phyloP scores from a whole-genome alignment of 2,797 vertebrate species.

The Spinus pinus region DNA sequence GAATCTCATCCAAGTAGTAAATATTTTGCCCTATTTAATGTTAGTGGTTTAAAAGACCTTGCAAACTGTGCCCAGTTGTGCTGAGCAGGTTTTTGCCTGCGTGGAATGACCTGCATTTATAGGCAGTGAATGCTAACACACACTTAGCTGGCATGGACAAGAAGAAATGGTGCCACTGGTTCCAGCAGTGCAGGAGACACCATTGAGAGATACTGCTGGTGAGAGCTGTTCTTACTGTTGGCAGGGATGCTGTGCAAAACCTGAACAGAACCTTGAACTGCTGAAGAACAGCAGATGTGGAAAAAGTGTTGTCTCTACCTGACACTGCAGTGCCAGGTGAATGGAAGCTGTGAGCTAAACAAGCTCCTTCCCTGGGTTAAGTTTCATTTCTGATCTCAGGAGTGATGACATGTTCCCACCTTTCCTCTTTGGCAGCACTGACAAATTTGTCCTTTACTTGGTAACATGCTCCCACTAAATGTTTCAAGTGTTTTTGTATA shows the following conservation, averaged over 20 bases:
- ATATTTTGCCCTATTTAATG: not conserved
- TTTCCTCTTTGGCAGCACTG: not conserved
- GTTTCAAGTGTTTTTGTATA: not conserved
- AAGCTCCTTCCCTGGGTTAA: not conserved
- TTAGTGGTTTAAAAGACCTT: not conserved
- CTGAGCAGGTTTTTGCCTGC: not conserved
- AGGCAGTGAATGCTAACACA: not conserved
- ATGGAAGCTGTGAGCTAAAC: not conserved
- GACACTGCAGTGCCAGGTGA: not conserved
- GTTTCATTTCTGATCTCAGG: not conserved
- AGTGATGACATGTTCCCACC: not conserved
- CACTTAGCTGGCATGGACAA: not conserved
- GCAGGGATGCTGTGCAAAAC: not conserved
- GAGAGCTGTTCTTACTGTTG: not conserved
- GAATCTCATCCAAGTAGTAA: not conserved
- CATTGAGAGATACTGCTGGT: accelerated
- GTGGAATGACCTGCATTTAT: not conserved
- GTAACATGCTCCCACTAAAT: not conserved
- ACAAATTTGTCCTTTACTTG: not conserved
- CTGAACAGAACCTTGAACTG: not conserved
- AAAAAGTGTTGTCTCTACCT: not conserved
- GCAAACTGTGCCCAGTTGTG: not conserved
- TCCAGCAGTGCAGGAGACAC: not conserved
- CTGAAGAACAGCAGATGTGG: not conserved
- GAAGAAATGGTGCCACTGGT: not conserved